Evolutionary conservation across 2,113 vertebrate genomes (phyloP).

Genomic region (Nettapus auritus): DNA sequence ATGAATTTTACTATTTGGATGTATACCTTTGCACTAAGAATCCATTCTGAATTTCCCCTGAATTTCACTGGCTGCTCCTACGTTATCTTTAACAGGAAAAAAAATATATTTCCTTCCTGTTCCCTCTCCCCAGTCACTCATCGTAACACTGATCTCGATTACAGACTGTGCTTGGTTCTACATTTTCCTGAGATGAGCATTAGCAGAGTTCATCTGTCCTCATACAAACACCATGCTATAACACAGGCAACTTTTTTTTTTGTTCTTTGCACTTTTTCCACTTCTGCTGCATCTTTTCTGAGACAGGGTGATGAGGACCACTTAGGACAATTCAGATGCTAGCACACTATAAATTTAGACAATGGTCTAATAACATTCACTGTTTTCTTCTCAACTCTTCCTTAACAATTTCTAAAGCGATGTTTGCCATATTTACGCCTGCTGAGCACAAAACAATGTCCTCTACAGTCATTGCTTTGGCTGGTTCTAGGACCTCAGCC

Average conservation of each 20-base stretch:
- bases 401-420: not conserved
- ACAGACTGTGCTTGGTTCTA: not conserved
- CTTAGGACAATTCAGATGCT: not conserved
- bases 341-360: not conserved
- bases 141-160: not conserved
- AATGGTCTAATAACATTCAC: not conserved
- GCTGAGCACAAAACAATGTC: not conserved
- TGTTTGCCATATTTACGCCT: not conserved
- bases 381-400: not conserved
- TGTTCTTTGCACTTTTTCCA: not conserved
- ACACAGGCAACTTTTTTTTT: not conserved
- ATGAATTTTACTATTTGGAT: not conserved
- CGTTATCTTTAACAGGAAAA: not conserved
- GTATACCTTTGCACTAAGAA: not conserved
- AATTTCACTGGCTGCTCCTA: not conserved
- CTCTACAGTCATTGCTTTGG: not conserved
- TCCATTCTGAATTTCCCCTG: not conserved
- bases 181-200: not conserved
- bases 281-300: not conserved
- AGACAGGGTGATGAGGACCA: not conserved
- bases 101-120: not conserved
- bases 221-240: not conserved
- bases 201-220: not conserved
- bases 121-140: not conserved
- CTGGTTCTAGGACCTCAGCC: not conserved